Evolutionary conservation across 2,797 vertebrate species (phyloP).

Genomic region (Huso huso): DNA sequence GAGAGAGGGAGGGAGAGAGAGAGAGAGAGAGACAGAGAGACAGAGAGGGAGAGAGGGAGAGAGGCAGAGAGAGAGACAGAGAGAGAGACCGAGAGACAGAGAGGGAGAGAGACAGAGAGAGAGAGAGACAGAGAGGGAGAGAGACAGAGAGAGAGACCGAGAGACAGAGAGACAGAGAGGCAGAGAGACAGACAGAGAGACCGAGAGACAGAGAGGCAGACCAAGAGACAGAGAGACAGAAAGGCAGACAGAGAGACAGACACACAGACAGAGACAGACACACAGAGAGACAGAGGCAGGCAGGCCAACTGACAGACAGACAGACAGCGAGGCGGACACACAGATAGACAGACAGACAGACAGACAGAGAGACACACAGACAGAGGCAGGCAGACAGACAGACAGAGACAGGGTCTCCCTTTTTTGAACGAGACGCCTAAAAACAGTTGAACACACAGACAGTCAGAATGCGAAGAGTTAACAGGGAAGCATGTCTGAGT

Average conservation of each 20-base stretch:
- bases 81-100: conserved; percentile 15
- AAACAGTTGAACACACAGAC: no score
- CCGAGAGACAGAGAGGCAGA: conserved; percentile 4
- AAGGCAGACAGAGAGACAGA: no score
- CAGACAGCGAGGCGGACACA: no score
- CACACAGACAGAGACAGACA: no score
- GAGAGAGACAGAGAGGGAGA: conserved; percentile 16
- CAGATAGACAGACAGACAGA: no score
- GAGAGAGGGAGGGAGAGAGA: neutral
- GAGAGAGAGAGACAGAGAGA: conserved; percentile 2
- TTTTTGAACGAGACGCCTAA: conserved; percentile 60
- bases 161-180: neutral
- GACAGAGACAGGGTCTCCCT: conserved; percentile 20
- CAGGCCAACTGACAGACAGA: no score
- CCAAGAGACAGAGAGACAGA: conserved; percentile 20
- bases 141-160: conserved; percentile 18
- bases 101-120: conserved; percentile 22
- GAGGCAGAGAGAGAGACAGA: conserved; percentile 16
- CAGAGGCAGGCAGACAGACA: no score
- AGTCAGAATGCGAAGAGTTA: no score
- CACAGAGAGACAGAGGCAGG: no score
- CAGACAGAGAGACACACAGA: no score
- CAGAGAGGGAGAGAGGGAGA: neutral
- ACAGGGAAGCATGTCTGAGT: no score
- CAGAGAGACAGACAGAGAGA: conserved; percentile 2